These are phyloP conservation scores for Mystacides longicornis DNA, from an alignment of 2,888 invertebrate species.

Conservation along the genomic window DNA sequence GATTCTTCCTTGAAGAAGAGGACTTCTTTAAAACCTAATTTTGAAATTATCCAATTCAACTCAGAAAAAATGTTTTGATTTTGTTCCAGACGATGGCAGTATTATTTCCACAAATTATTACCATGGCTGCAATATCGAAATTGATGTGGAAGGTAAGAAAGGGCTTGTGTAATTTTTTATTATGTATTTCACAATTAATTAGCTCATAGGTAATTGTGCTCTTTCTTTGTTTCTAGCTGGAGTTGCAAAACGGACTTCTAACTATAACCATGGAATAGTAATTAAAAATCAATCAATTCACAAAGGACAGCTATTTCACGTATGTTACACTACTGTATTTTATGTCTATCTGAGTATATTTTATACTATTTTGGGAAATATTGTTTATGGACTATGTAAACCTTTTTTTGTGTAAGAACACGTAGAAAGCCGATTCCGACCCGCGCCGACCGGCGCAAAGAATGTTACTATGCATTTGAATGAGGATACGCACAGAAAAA, in stretches of 20 bases:
- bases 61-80: neutral
- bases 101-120: conserved; percentile 5
- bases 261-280: conserved; percentile 79
- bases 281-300: conserved; percentile 58
- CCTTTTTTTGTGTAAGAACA: too few species aligned
- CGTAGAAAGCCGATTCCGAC: too few species aligned
- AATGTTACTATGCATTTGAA: too few species aligned
- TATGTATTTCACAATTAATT: neutral
- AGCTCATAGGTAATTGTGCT: neutral
- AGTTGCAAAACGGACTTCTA: conserved; percentile 65
- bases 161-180: conserved; percentile 31
- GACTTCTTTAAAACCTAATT: neutral
- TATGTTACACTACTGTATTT: conserved; percentile 33
- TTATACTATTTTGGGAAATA: too few species aligned
- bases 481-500: too few species aligned
- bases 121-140: conserved; percentile 16
- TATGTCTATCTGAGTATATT: too few species aligned
- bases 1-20: too few species aligned
- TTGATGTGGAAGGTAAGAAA: conserved; percentile 20
- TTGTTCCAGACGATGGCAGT: neutral
- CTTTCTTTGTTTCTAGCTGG: conserved; percentile 43
- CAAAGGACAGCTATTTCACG: conserved; percentile 63
- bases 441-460: too few species aligned
- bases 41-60: too few species aligned
- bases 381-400: too few species aligned